Conservation (phyloP, 2,888 invertebrate genomes). For the Eristalis tenax region DNA sequence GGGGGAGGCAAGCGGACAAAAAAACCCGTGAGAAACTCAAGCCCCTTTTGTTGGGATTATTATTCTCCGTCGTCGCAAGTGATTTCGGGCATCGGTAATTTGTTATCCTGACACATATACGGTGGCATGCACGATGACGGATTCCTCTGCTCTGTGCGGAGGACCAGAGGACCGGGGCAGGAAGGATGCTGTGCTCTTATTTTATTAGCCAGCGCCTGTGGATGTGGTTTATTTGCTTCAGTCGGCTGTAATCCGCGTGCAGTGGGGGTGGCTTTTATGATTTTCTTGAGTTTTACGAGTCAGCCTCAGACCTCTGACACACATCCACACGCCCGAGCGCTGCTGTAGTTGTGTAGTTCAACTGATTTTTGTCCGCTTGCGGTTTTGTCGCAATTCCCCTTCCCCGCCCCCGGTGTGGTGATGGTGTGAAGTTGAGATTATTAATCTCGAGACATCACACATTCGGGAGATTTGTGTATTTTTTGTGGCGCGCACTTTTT, state of each 20-base stretch:
- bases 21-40: slow-evolving; percentile 21
- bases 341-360: slow-evolving; percentile 38
- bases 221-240: slow-evolving; percentile 40
- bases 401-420: too few species aligned
- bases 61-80: slow-evolving; percentile 54
- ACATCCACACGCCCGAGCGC: background rate
- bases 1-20: background rate
- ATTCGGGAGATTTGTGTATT: background rate
- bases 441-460: slow-evolving; percentile 30
- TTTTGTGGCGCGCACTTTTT: slow-evolving; percentile 4
- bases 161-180: background rate
- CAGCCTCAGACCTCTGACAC: background rate
- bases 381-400: background rate
- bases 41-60: slow-evolving; percentile 45
- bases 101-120: slow-evolving; percentile 56
- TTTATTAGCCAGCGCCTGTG: slow-evolving; percentile 55
- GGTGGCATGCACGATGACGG: slow-evolving; percentile 19
- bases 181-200: slow-evolving; percentile 36
- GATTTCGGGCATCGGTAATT: slow-evolving; percentile 55
- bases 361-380: slow-evolving; percentile 26
- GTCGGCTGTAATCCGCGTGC: background rate
- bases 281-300: slow-evolving; percentile 43
- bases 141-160: background rate
- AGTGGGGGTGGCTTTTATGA: slow-evolving; percentile 18
- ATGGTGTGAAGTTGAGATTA: slow-evolving; percentile 33